Evolutionary conservation across 2,113 vertebrate genomes (phyloP).

Genomic region (Buteo buteo): DNA sequence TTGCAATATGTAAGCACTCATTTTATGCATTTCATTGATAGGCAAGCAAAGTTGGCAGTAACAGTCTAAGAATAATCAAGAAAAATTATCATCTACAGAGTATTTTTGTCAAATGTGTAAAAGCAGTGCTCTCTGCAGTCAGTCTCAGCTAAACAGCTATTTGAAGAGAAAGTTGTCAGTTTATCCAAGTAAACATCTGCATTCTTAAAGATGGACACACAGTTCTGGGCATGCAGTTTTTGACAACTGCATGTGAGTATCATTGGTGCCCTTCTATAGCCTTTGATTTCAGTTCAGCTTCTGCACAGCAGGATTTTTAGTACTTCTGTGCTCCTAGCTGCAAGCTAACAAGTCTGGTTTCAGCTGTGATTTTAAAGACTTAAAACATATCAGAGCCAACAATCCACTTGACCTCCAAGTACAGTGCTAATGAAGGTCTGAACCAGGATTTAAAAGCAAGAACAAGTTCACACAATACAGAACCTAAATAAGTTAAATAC

Average conservation of each 20-base stretch:
- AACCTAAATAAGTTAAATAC: background rate
- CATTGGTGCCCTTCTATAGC: background rate
- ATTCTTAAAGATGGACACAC: background rate
- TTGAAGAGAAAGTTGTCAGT: background rate
- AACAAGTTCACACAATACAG: background rate
- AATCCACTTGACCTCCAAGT: background rate
- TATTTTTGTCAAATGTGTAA: background rate
- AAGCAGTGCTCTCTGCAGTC: background rate
- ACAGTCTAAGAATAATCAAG: background rate
- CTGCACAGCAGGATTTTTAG: background rate
- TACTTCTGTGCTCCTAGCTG: background rate
- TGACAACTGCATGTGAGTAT: background rate
- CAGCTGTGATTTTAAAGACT: background rate
- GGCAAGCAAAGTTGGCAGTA: background rate
- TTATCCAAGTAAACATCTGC: background rate
- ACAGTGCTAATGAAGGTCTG: background rate
- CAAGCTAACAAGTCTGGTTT: background rate
- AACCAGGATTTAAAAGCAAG: background rate
- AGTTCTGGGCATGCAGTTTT: background rate
- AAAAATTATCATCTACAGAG: background rate
- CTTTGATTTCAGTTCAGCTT: background rate
- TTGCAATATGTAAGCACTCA: background rate
- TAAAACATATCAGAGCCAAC: background rate
- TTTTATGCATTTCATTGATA: background rate
- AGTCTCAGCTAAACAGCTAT: background rate